Percentiles rank a stretch among this genome's conserved stretches.
Conservation (phyloP, 2,888 invertebrate species). For the Lamellibrachia columna region DNA sequence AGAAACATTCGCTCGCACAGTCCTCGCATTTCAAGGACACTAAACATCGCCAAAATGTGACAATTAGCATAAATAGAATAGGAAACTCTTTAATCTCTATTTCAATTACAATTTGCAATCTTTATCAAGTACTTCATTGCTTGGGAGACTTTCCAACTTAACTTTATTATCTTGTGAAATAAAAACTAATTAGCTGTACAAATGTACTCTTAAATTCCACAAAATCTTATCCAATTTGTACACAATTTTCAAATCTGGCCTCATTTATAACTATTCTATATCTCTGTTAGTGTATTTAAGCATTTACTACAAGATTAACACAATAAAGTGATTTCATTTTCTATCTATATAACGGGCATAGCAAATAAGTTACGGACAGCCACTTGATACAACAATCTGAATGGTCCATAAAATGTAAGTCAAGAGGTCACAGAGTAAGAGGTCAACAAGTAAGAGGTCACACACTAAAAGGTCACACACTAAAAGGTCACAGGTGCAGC, state of each 20-base stretch:
- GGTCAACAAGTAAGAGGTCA: too few relatives aligned
- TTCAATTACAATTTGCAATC: neutral
- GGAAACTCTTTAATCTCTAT: neutral
- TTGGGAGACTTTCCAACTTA: neutral
- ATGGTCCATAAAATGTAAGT: neutral
- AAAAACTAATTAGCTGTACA: too few relatives aligned
- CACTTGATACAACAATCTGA: neutral
- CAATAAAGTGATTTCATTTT: neutral
- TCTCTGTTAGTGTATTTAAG: neutral
- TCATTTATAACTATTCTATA: too few relatives aligned
- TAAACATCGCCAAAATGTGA: constrained; percentile 39
- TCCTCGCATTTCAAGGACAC: constrained; percentile 60
- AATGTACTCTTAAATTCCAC: too few relatives aligned
- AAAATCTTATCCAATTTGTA: too few relatives aligned
- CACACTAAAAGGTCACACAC: too few relatives aligned
- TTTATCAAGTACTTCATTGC: neutral
- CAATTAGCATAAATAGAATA: neutral
- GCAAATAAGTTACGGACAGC: too few relatives aligned
- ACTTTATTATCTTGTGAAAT: too few relatives aligned
- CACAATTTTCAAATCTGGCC: too few relatives aligned
- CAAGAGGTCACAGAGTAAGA: neutral
- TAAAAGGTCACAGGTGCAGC: too few relatives aligned
- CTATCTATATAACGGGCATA: neutral
- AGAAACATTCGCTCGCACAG: constrained; percentile 63
- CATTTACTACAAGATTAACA: neutral